Conservation (phyloP, 2,888 invertebrate genomes). For the Apotomis capreana region DNA sequence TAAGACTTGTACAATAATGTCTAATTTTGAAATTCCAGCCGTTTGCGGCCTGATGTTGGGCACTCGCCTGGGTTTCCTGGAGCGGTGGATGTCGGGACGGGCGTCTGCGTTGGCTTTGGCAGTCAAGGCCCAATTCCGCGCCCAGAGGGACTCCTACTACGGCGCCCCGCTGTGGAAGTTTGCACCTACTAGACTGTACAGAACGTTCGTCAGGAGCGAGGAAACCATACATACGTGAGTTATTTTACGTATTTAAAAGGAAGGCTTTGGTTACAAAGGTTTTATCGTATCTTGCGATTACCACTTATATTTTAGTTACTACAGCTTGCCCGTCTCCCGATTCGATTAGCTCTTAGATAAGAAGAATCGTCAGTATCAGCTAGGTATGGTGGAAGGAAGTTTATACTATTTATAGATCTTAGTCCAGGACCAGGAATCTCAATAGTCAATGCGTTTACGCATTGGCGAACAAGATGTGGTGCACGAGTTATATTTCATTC, state of each 20-base stretch:
- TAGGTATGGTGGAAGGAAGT: too few relatives aligned
- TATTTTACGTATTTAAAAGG: slow-evolving; percentile 25
- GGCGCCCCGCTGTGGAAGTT: slow-evolving; percentile 93
- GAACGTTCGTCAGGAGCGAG: slow-evolving; percentile 88
- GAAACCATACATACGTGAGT: slow-evolving; percentile 91
- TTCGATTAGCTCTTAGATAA: too few relatives aligned
- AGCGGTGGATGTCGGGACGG: slow-evolving; percentile 82
- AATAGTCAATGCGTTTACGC: too few relatives aligned
- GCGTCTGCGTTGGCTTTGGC: slow-evolving; percentile 87
- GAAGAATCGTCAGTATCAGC: too few relatives aligned
- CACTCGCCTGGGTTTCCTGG: slow-evolving; percentile 89
- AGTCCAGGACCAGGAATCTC: too few relatives aligned
- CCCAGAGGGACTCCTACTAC: slow-evolving; percentile 91
- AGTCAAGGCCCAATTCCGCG: slow-evolving; percentile 89
- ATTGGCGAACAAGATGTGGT: too few relatives aligned
- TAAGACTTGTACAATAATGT: neutral
- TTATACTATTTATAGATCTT: too few relatives aligned
- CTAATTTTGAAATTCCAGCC: slow-evolving; percentile 69
- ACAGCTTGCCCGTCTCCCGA: too few relatives aligned
- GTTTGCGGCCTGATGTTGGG: slow-evolving; percentile 92
- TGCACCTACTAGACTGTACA: slow-evolving; percentile 88
- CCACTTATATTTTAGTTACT: too few relatives aligned
- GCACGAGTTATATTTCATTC: neutral
- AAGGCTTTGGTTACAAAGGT: neutral
- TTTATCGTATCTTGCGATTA: too few relatives aligned